Percentiles rank a stretch among this genome's conserved stretches.
Evolutionary conservation across 2,888 invertebrate species (phyloP).

Genomic region (Vanessa cardui): DNA sequence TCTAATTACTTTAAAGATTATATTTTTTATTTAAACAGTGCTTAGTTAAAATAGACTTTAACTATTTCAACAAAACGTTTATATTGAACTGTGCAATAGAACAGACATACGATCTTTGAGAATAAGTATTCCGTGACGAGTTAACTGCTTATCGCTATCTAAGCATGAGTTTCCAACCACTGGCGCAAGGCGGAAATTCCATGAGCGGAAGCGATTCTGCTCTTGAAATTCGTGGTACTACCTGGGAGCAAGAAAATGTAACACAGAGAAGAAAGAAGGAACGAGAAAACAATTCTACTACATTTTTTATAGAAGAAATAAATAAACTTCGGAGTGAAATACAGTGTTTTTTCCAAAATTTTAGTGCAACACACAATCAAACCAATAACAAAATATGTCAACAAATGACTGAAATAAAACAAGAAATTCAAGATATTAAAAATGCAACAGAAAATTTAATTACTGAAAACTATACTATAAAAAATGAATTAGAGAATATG

Average conservation of each 20-base stretch:
- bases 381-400: background rate
- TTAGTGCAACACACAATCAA: no score
- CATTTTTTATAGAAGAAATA: no score
- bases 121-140: background rate
- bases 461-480: no score
- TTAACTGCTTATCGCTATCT: background rate
- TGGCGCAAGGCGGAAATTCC: background rate
- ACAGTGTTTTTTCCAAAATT: no score
- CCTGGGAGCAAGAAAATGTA: no score
- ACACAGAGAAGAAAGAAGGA: no score
- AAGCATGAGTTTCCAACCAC: background rate
- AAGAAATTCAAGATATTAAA: no score
- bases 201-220: constrained; percentile 1
- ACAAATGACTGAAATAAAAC: no score
- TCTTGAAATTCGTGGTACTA: background rate
- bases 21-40: background rate
- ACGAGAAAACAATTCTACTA: no score
- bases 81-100: background rate
- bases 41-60: background rate
- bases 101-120: background rate
- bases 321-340: no score
- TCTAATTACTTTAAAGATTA: background rate
- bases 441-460: no score
- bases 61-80: background rate
- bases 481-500: no score